Conservation (phyloP, 2,113 vertebrate genomes). For the Neomonachus schauinslandi region DNA sequence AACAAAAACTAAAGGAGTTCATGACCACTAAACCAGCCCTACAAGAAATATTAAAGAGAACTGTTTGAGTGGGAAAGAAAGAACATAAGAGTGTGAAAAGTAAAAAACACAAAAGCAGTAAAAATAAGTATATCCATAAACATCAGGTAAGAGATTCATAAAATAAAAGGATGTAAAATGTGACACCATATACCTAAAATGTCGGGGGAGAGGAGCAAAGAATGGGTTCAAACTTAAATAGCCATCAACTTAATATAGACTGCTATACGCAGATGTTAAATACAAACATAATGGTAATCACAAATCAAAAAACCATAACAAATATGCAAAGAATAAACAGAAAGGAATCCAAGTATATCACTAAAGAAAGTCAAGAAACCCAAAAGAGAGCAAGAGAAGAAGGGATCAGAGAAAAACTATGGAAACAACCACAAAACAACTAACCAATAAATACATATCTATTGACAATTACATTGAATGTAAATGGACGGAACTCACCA, state of each 20-base stretch:
- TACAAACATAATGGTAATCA: neutral
- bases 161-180: neutral
- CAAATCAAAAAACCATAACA: neutral
- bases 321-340: neutral
- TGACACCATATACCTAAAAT: neutral
- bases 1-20: neutral
- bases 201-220: neutral
- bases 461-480: neutral
- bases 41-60: neutral
- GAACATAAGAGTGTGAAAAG: neutral
- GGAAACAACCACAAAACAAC: neutral
- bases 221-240: neutral
- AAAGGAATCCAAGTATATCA: neutral
- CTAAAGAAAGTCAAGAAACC: neutral
- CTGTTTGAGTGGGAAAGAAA: neutral
- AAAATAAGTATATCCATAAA: neutral
- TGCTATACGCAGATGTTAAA: neutral
- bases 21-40: neutral
- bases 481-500: neutral
- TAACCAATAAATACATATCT: neutral
- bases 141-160: neutral
- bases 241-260: neutral
- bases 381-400: neutral
- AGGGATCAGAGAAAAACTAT: neutral
- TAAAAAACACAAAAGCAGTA: neutral